Conservation (phyloP, 1,140 invertebrate genomes). For the Orius insidiosus region DNA sequence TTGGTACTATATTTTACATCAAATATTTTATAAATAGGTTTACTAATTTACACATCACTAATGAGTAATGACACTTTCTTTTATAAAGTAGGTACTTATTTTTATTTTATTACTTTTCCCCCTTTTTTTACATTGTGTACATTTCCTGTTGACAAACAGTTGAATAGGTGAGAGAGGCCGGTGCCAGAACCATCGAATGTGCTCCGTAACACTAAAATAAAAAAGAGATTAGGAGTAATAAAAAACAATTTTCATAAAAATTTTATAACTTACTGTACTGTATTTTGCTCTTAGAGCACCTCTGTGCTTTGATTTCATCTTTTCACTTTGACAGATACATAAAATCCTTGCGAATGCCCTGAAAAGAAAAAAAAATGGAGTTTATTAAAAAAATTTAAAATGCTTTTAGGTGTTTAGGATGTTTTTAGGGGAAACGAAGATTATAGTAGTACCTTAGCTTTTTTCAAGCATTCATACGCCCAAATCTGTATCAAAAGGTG, state of each 20-base stretch:
- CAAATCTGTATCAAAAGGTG: background rate
- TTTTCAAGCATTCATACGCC: background rate
- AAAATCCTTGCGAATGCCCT: slow-evolving; percentile 11
- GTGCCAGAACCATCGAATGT: slow-evolving; percentile 22
- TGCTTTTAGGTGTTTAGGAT: background rate
- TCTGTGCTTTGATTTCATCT: slow-evolving; percentile 4
- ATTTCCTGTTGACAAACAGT: slow-evolving; percentile 21
- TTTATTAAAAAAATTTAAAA: background rate
- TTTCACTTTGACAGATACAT: slow-evolving; percentile 9
- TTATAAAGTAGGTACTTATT: no score
- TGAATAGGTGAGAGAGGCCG: slow-evolving; percentile 22
- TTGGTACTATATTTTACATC: no score
- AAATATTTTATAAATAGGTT: no score
- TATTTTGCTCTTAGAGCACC: slow-evolving; percentile 12
- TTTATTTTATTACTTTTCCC: no score
- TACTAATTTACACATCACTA: no score
- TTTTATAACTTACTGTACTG: slow-evolving; percentile 12
- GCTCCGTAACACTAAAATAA: slow-evolving; percentile 22
- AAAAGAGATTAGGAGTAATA: background rate
- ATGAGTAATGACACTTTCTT: no score
- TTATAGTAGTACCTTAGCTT: background rate
- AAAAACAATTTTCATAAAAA: background rate
- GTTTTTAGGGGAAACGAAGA: background rate
- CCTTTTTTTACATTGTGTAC: slow-evolving; percentile 20
- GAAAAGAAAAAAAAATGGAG: background rate